Evolutionary conservation across 1,140 invertebrate species (phyloP).

Genomic region (Drosophila neocordata): DNA sequence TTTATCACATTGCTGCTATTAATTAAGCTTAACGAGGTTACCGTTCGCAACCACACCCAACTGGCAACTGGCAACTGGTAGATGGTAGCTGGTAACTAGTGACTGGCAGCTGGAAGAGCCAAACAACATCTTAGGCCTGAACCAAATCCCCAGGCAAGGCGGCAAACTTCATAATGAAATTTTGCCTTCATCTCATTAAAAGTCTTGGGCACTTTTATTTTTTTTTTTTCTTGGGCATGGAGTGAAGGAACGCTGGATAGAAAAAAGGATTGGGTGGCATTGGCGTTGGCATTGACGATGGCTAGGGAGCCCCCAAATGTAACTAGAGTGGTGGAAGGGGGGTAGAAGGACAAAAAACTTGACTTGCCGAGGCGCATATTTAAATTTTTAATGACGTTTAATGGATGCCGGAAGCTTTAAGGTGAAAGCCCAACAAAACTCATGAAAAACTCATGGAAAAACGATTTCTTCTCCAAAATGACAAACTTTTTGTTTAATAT

Average conservation of each 20-base stretch:
- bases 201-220: conserved; percentile 68
- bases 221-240: neutral
- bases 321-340: neutral
- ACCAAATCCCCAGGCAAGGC: conserved; percentile 52
- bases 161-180: conserved; percentile 80
- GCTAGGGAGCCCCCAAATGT: neutral
- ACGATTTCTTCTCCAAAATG: neutral
- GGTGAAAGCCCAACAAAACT: neutral
- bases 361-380: conserved; percentile 59
- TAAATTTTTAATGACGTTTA: conserved; percentile 80
- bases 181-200: conserved; percentile 82
- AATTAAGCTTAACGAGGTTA: conserved; percentile 83
- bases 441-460: neutral
- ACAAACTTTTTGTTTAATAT: too few relatives aligned
- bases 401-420: conserved; percentile 80
- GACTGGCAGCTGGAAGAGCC: conserved; percentile 1
- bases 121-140: conserved; percentile 47
- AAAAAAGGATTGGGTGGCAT: conserved; percentile 9
- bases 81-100: neutral
- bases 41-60: conserved; percentile 74
- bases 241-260: conserved; percentile 35
- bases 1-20: conserved; percentile 83
- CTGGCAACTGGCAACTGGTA: conserved; percentile 7
- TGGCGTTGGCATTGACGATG: neutral
- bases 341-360: too few relatives aligned